Evolutionary conservation across 2,113 vertebrate genomes (phyloP).

Genomic region (Hypomesus transpacificus): DNA sequence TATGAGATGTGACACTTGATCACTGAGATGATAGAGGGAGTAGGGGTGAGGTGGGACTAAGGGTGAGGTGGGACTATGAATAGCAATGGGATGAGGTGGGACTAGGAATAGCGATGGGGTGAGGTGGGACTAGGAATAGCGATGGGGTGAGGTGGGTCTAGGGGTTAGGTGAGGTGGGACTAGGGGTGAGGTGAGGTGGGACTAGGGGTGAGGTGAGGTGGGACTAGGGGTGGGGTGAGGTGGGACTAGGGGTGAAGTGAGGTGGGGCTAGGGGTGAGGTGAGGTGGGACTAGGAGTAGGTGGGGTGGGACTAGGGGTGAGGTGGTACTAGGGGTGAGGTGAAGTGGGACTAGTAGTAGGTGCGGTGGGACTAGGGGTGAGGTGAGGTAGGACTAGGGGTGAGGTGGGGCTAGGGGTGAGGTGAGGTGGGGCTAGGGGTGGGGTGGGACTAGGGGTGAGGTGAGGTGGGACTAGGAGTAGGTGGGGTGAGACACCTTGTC

Average conservation of each 20-base stretch:
- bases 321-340: background rate
- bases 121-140: too few relatives aligned
- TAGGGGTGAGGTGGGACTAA: background rate
- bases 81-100: too few relatives aligned
- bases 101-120: too few relatives aligned
- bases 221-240: background rate
- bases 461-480: background rate
- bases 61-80: too few relatives aligned
- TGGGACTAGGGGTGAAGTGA: background rate
- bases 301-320: background rate
- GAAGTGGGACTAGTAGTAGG: conserved; percentile 21
- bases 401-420: background rate
- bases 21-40: background rate
- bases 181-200: too few relatives aligned
- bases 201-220: background rate
- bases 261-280: conserved; percentile 8
- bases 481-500: background rate
- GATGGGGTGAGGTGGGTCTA: too few relatives aligned
- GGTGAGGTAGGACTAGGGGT: background rate
- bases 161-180: too few relatives aligned
- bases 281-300: background rate
- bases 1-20: too few relatives aligned
- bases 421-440: conserved; percentile 16
- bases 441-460: background rate
- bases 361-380: conserved; percentile 2